Conservation (phyloP, 2,797 vertebrate species). For the Helarctos malayanus region DNA sequence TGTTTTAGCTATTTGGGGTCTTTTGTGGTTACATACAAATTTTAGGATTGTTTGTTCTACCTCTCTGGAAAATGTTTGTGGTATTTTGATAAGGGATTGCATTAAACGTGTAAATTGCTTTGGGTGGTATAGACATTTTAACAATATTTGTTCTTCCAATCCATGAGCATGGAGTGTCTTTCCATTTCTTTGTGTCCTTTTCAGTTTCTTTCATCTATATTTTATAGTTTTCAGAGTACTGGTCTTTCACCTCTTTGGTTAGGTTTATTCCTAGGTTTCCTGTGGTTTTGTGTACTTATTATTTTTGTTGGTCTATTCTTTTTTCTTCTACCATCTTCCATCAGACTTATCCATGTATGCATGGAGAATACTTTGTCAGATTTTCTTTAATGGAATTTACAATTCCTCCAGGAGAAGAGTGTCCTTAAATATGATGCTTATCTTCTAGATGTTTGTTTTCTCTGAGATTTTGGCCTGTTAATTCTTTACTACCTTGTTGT, state of each 20-base stretch:
- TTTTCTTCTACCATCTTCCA: background rate
- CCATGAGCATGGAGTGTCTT: background rate
- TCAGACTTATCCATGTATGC: background rate
- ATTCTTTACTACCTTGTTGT: constrained; percentile 61
- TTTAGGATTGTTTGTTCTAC: background rate
- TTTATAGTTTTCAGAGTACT: background rate
- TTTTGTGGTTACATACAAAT: background rate
- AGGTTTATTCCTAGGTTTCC: background rate
- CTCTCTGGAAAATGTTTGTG: background rate
- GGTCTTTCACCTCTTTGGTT: background rate
- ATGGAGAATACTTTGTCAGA: background rate
- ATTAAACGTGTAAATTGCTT: background rate
- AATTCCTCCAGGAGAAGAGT: background rate
- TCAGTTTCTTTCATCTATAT: background rate
- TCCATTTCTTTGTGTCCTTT: background rate
- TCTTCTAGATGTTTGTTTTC: constrained; percentile 21
- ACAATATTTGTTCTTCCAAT: background rate
- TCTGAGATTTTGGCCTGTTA: background rate
- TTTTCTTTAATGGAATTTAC: constrained; percentile 30
- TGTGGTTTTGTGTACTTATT: background rate
- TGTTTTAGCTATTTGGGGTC: background rate
- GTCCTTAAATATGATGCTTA: background rate
- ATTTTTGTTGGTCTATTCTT: background rate
- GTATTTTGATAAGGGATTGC: background rate
- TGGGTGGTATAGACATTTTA: background rate